These are phyloP conservation scores for Orchesellides sinensis DNA, from an alignment of 2,888 invertebrate species.

Conservation along the genomic window DNA sequence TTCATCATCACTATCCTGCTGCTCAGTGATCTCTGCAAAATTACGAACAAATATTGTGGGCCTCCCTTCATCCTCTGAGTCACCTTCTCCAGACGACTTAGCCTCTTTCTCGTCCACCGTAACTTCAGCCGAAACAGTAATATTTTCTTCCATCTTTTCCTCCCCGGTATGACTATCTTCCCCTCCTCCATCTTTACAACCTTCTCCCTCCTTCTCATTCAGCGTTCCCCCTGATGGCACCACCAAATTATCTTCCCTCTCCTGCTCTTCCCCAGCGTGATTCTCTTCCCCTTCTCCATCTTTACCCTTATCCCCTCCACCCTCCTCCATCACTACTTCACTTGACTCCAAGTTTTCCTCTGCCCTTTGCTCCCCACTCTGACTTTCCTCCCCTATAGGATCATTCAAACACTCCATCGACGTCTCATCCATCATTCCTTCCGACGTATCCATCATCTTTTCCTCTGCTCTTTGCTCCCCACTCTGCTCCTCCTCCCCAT, in stretches of 20 bases:
- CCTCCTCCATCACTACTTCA: not conserved
- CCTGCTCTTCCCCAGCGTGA: not conserved
- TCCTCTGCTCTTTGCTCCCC: not conserved
- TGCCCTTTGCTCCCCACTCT: too few species aligned
- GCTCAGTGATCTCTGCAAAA: conserved; percentile 43
- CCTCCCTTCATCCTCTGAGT: conserved; percentile 44
- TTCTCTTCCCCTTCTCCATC: not conserved
- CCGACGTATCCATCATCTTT: too few species aligned
- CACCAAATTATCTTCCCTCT: too few species aligned
- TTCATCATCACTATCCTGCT: conserved; percentile 43
- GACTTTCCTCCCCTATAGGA: not conserved
- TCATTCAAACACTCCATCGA: too few species aligned
- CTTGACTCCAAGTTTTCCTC: not conserved
- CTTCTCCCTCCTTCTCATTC: not conserved
- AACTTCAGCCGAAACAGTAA: not conserved
- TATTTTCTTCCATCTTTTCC: not conserved
- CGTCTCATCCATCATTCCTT: not conserved
- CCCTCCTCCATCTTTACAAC: not conserved
- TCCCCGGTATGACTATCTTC: not conserved
- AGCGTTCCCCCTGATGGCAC: too few species aligned
- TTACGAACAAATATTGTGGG: conserved; percentile 48
- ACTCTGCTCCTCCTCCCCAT: not conserved
- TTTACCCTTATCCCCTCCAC: not conserved
- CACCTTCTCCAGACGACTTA: not conserved
- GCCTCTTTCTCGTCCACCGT: not conserved